These are phyloP conservation scores for Hedychridium roseum DNA, from an alignment of 2,888 invertebrate genomes.

Conservation along the genomic window DNA sequence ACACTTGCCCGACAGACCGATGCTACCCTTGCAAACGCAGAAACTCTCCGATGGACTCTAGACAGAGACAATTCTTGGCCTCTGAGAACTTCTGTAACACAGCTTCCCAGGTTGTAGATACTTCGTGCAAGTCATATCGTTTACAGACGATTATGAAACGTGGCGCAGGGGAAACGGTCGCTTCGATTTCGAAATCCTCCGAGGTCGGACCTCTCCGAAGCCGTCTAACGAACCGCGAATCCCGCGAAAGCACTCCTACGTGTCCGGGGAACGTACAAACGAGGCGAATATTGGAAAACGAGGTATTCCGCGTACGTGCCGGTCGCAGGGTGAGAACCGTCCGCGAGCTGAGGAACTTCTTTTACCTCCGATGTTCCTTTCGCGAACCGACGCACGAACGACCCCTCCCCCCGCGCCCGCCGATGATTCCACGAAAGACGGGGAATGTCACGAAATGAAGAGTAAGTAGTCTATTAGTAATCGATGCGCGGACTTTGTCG, in stretches of 20 bases:
- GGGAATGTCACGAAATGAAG: constrained; percentile 40
- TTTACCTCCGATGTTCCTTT: constrained; percentile 4
- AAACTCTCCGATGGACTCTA: no score
- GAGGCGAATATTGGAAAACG: background rate
- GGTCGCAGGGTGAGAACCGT: background rate
- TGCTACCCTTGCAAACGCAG: no score
- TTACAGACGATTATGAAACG: no score
- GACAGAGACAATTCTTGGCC: no score
- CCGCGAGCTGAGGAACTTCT: background rate
- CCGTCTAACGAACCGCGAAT: no score
- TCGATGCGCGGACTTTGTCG: constrained; percentile 44
- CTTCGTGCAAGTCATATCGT: no score
- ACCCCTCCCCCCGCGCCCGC: background rate
- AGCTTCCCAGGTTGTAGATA: no score
- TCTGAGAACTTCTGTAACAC: no score
- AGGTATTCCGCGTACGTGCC: background rate
- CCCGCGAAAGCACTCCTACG: background rate
- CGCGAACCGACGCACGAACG: constrained; percentile 28
- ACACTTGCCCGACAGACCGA: no score
- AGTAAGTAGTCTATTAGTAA: constrained; percentile 43
- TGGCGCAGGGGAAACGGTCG: background rate
- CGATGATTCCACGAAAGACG: constrained; percentile 27
- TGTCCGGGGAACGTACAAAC: background rate
- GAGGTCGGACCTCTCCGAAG: background rate
- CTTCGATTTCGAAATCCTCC: no score